Percentiles rank a stretch among this genome's conserved stretches.
Evolutionary conservation across 1,140 invertebrate species (phyloP).

Genomic region (Calephelis virginiensis): DNA sequence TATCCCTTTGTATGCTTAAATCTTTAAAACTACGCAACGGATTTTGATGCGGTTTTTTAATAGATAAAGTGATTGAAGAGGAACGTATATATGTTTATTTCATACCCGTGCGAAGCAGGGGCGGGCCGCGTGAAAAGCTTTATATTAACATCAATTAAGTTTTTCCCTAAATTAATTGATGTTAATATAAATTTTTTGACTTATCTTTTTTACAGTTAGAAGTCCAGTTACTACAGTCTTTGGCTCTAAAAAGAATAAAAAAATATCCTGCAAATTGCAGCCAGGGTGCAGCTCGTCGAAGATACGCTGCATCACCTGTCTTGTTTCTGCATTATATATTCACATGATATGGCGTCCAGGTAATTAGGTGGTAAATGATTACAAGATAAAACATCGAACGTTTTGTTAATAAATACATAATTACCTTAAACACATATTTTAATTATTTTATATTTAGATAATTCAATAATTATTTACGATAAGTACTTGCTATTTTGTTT

Average conservation of each 20-base stretch:
- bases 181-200: too few species aligned
- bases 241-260: constrained; percentile 50
- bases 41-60: too few species aligned
- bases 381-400: not conserved
- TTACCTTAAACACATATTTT: not conserved
- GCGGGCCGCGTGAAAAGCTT: too few species aligned
- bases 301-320: constrained; percentile 44
- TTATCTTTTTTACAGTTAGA: not conserved
- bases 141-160: too few species aligned
- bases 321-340: constrained; percentile 12
- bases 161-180: too few species aligned
- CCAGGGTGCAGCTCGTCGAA: constrained; percentile 37
- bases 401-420: not conserved
- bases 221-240: constrained; percentile 41
- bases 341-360: not conserved
- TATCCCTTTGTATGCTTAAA: too few species aligned
- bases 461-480: too few species aligned
- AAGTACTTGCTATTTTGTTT: too few species aligned
- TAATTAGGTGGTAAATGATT: not conserved
- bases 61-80: too few species aligned
- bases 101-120: too few species aligned
- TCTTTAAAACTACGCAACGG: too few species aligned
- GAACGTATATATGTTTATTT: too few species aligned
- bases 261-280: constrained; percentile 47
- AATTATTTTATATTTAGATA: not conserved